phyloP scores from a whole-genome alignment of 2,797 vertebrate genomes.

The Mormyrus proboscirostris region DNA sequence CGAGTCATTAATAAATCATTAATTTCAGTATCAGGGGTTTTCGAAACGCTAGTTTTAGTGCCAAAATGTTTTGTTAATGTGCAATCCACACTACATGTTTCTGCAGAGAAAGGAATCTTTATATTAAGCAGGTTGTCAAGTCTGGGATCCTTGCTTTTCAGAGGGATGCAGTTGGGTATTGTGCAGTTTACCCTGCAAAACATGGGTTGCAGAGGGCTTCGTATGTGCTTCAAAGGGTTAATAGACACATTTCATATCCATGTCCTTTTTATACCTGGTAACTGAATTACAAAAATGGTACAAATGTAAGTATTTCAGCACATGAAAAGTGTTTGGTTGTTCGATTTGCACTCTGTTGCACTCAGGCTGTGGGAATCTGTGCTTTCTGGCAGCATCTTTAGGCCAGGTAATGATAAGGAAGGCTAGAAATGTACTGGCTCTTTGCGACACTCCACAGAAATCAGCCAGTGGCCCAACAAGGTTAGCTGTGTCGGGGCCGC shows the following conservation, averaged over 20 bases:
- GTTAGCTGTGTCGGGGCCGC: background rate
- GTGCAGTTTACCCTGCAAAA: background rate
- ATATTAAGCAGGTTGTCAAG: background rate
- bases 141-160: background rate
- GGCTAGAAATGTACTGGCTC: conserved; percentile 9
- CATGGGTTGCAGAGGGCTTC: conserved; percentile 55
- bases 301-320: conserved; percentile 19
- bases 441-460: background rate
- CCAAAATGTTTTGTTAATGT: background rate
- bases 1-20: background rate
- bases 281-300: conserved; percentile 16
- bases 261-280: background rate
- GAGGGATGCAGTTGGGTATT: conserved; percentile 55
- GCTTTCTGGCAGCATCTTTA: conserved; percentile 4
- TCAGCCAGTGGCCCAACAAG: background rate
- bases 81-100: background rate
- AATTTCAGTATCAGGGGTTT: conserved; percentile 5
- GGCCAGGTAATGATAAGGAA: conserved; percentile 1
- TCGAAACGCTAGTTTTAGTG: conserved; percentile 1
- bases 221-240: conserved; percentile 69
- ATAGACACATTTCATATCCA: conserved; percentile 37
- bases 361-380: conserved; percentile 25
- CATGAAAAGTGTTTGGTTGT: conserved; percentile 15
- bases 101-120: background rate
- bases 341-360: conserved; percentile 9